Evolutionary conservation across 2,888 invertebrate genomes (phyloP).

Genomic region (Pinctada fucata): DNA sequence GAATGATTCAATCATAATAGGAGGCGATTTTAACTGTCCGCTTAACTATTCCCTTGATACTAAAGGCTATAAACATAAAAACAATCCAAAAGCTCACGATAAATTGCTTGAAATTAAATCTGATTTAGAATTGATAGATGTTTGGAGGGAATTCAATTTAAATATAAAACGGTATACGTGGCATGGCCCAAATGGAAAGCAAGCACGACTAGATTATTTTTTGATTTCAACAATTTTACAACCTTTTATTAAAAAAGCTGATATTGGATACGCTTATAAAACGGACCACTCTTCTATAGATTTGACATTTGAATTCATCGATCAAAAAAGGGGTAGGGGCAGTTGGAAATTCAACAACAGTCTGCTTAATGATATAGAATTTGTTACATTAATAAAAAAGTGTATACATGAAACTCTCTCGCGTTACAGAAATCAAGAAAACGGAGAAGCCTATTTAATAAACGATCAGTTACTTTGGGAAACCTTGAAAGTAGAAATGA

Average conservation of each 20-base stretch:
- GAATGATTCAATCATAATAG: background rate
- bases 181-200: background rate
- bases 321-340: conserved; percentile 2
- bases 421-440: background rate
- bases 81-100: background rate
- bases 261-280: conserved; percentile 15
- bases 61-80: conserved; percentile 7
- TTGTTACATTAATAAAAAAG: conserved; percentile 6
- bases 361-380: conserved; percentile 20
- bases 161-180: conserved; percentile 11
- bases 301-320: background rate
- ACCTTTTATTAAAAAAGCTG: conserved; percentile 7
- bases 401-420: conserved; percentile 5
- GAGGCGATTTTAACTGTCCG: conserved; percentile 5
- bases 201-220: background rate
- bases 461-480: too few species aligned
- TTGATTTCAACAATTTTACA: background rate
- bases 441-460: conserved; percentile 2
- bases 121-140: conserved; percentile 8
- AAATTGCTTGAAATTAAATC: background rate
- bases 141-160: conserved; percentile 11
- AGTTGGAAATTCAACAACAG: conserved; percentile 21
- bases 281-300: conserved; percentile 19
- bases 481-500: conserved; percentile 3
- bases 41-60: conserved; percentile 20